Percentiles rank a stretch among this genome's conserved stretches.
phyloP scores from a whole-genome alignment of 2,113 vertebrate species.

The Chaetorhynchus papuensis region DNA sequence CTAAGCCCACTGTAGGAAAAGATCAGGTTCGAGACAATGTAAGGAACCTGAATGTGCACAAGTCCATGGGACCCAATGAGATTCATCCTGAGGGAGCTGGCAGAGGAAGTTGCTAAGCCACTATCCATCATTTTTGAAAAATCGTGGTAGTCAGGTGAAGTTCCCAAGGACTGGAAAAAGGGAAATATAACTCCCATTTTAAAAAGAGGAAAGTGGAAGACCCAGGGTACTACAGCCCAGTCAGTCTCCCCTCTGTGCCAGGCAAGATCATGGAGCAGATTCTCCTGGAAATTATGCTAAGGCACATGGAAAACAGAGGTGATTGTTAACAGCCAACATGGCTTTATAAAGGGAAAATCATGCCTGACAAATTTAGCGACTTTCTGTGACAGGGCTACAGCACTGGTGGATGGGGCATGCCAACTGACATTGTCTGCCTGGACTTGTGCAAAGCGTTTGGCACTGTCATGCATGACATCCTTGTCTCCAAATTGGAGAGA shows the following conservation, averaged over 20 bases:
- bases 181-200: neutral
- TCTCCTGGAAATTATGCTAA: neutral
- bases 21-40: neutral
- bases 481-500: neutral
- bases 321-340: neutral
- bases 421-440: neutral
- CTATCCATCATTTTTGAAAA: too few relatives aligned
- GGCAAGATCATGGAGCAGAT: neutral
- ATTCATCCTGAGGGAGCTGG: neutral
- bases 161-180: neutral
- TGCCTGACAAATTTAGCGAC: neutral
- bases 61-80: neutral
- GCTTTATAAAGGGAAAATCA: neutral
- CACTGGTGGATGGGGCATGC: neutral
- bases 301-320: neutral
- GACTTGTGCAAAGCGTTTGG: neutral
- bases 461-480: neutral
- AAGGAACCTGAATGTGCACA: neutral
- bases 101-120: neutral
- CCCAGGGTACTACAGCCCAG: neutral
- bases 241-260: neutral
- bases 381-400: neutral
- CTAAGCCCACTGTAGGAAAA: neutral
- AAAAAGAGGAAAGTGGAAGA: neutral
- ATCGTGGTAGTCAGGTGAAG: neutral